These are phyloP conservation scores for Xenopus tropicalis DNA, from an alignment of 2,113 vertebrate species.

Conservation along the genomic window DNA sequence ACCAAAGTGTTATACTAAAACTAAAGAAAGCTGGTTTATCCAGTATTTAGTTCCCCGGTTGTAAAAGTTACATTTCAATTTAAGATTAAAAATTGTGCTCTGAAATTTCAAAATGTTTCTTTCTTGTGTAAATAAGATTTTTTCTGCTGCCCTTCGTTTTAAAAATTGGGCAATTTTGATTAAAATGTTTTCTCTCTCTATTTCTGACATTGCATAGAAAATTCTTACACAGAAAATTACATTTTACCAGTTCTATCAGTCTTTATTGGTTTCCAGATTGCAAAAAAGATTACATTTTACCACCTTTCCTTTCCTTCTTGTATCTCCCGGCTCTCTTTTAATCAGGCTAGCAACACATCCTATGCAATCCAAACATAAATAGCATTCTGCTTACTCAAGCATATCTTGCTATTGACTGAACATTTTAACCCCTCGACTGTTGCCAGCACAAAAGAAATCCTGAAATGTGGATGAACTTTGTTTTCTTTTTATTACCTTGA, in stretches of 20 bases:
- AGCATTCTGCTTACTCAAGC: slow-evolving; percentile 38
- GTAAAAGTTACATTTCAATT: no score
- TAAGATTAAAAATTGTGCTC: no score
- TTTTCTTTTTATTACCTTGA: no score
- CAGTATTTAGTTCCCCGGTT: no score
- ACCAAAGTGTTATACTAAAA: no score
- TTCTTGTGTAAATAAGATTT: no score
- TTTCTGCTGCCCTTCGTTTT: not conserved
- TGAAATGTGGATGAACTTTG: not conserved
- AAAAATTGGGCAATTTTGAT: not conserved
- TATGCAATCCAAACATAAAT: slow-evolving; percentile 40
- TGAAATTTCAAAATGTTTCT: no score
- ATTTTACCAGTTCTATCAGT: slow-evolving; percentile 36
- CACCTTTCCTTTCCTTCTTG: slow-evolving; percentile 35
- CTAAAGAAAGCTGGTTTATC: no score
- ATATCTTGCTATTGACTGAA: slow-evolving; percentile 33
- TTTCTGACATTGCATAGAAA: slow-evolving; percentile 26
- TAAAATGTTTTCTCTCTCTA: slow-evolving; percentile 16
- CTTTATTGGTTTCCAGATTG: slow-evolving; percentile 45
- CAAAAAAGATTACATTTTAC: slow-evolving; percentile 45
- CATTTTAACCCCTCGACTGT: slow-evolving; percentile 32
- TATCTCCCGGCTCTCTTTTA: slow-evolving; percentile 36
- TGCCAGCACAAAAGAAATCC: not conserved
- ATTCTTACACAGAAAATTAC: slow-evolving; percentile 30
- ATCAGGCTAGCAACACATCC: slow-evolving; percentile 37